Base-by-base conservation (phyloP, 2,113 vertebrate genomes). In the Thalassarche chlororhynchos region DNA sequence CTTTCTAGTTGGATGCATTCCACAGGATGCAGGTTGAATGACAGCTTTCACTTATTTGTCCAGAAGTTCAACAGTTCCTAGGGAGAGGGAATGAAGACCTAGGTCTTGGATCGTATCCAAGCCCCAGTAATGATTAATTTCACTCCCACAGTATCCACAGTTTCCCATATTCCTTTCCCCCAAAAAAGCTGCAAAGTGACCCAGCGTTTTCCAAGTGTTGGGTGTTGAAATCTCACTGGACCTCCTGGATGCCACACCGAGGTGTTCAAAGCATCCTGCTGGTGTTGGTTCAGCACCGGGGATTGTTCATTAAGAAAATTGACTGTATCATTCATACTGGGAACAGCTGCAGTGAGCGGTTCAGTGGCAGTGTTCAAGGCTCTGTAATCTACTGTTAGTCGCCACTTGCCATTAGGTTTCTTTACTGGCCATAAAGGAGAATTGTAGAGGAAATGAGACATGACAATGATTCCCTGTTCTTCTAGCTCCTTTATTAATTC, bases 401-500 rank as follows among this genome's bases (percentile, higher is more conserved):
- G 11, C 95, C 78, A 82, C 69, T 93, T 89, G 80, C 69, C 84
- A 49, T 91, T 87, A 87, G 25, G 13, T 91, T 82, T 84, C 87
- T 87, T 91, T 81, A 62, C 87, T 78, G 60, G 87, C 42, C 84
- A 55, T 78, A 91, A 91, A 89, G 77, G 90, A 94, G 87, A 93
- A 87, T 21, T 89, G 87, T 84, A 77, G 76, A 64, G 80, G 89
- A 90, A 94, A 94, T 93, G 58, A 93, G 84, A 84, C 1, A 4
- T 89, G 91, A 91, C 80, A 61, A 57, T 52, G 83, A 86, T 82
- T 84, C 80, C 44, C n/a, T 51, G 23, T 60, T 95, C 81, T 70
- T 94, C 42, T 21, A 84, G 42, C 51, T 89, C 54, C 55, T 94
- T 94, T 95, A 91, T 89, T 84, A 91, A 89, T 86, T 89, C 84